Evolutionary conservation across 1,140 invertebrate species (phyloP).

Genomic region (Calosoma granatense): DNA sequence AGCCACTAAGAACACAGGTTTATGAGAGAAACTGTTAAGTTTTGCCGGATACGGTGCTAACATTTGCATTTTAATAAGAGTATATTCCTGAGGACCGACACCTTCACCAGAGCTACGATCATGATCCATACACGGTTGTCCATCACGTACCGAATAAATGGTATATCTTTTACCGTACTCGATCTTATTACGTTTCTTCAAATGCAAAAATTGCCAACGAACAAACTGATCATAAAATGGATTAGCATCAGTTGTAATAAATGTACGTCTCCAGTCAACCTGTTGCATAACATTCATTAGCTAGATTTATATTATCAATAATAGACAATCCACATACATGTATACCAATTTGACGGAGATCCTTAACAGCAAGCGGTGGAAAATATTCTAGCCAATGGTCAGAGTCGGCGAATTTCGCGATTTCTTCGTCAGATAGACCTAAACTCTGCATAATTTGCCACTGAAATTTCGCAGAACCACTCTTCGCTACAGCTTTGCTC

Average conservation of each 20-base stretch:
- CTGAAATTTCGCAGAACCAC: conserved; percentile 83
- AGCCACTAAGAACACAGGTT: conserved; percentile 78
- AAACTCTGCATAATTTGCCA: conserved; percentile 98
- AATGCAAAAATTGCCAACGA: conserved; percentile 86
- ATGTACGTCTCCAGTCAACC: conserved; percentile 94
- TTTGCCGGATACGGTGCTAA: conserved; percentile 61
- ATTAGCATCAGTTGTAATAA: conserved; percentile 97
- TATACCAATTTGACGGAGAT: conserved; percentile 81
- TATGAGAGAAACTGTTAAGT: conserved; percentile 48
- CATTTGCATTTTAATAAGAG: conserved; percentile 90
- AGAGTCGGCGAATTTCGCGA: conserved; percentile 84
- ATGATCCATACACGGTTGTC: conserved; percentile 99
- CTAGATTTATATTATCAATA: conserved; percentile 15
- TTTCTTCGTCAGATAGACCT: conserved; percentile 83
- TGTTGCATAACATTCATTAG: conserved; percentile 31
- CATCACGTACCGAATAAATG: conserved; percentile 93
- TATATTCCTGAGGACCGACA: conserved; percentile 97
- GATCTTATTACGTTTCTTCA: conserved; percentile 84
- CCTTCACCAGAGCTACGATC: conserved; percentile 93
- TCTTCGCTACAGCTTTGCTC: conserved; percentile 95
- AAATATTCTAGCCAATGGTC: conserved; percentile 94
- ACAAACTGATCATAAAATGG: conserved; percentile 98
- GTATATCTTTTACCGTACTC: conserved; percentile 97
- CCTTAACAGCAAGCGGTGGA: conserved; percentile 77
- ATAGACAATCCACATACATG: conserved; percentile 52